Conservation (phyloP, 2,797 vertebrate genomes). For the Acrossocheilus fasciatus region DNA sequence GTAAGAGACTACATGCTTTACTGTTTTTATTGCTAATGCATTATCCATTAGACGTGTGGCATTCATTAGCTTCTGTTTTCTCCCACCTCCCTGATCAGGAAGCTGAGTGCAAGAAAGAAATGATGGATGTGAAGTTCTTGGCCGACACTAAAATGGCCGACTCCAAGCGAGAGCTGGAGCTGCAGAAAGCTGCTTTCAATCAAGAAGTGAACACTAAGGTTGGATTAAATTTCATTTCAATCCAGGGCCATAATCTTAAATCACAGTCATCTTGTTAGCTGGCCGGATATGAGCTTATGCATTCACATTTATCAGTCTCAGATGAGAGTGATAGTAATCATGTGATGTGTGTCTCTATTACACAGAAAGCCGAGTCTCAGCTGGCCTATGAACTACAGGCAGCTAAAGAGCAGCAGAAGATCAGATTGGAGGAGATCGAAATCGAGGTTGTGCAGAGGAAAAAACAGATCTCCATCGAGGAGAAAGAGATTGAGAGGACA, state of each 20-base stretch:
- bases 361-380: slow-evolving; percentile 91
- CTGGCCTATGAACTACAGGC: slow-evolving; percentile 94
- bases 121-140: slow-evolving; percentile 92
- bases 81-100: slow-evolving; percentile 76
- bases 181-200: slow-evolving; percentile 91
- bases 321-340: not conserved
- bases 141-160: slow-evolving; percentile 95
- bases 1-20: slow-evolving; percentile 70
- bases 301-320: not conserved
- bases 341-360: not conserved
- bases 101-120: slow-evolving; percentile 93
- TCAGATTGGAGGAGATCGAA: slow-evolving; percentile 89
- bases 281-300: not conserved
- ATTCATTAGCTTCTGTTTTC: slow-evolving; percentile 21
- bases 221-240: slow-evolving; percentile 10
- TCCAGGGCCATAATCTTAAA: not conserved
- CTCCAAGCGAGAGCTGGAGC: slow-evolving; percentile 90
- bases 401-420: slow-evolving; percentile 92
- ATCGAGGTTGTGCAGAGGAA: slow-evolving; percentile 89
- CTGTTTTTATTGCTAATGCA: not conserved
- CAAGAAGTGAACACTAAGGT: slow-evolving; percentile 96
- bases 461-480: slow-evolving; percentile 89
- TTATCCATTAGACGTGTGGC: slow-evolving; percentile 18
- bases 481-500: slow-evolving; percentile 85
- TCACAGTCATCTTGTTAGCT: not conserved